Base-by-base conservation (phyloP, 2,113 vertebrate genomes). In the Pionites leucogaster region DNA sequence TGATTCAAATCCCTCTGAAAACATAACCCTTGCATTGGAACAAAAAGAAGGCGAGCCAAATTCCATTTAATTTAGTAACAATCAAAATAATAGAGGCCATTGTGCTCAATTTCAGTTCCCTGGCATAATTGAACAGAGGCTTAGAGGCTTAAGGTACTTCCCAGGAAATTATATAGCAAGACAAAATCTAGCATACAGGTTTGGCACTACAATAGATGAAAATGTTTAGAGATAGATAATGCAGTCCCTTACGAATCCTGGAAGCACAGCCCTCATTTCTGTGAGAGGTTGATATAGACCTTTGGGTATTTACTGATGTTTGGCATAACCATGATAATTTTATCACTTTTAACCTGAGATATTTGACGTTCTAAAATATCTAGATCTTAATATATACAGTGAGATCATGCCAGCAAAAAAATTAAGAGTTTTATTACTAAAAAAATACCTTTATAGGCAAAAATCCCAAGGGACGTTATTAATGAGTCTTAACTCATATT, bases 21-120 rank as follows among this genome's bases (percentile, higher is more conserved):
- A 78, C 17, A 47, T 25, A 87, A 27, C 18, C 12, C 11, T 76
- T 85, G 4, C 24, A 76, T 62, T 76, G 88, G 33, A 85, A 85
- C 31, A 79, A 72, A 90, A 87, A 17, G 33, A 70, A 90, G 33
- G 57, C 17, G 37, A 77, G 10, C 41, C 31, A 93, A 88, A 96
- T 88, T 91, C 33, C 23, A 68, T 90, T 97, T 92, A 6, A 68
- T 87, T 93, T 88, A 82, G 39, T 62, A 95, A 85, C 63, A 85
- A 68, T 57, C 70, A 90, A 65, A 94, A 88, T 92, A 90, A 93
- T 76, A 92, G 79, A 86, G 41, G 63, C n/a, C 59, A 87, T 80
- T 88, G 57, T 76, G 90, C 59, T 90, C 62, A 57, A 37, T 78
- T 94, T 88, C 70, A 93, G 13, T 52, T 91, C 55, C 47, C 65